Conservation (phyloP, 2,797 vertebrate species). For the Hydrolagus colliei region DNA sequence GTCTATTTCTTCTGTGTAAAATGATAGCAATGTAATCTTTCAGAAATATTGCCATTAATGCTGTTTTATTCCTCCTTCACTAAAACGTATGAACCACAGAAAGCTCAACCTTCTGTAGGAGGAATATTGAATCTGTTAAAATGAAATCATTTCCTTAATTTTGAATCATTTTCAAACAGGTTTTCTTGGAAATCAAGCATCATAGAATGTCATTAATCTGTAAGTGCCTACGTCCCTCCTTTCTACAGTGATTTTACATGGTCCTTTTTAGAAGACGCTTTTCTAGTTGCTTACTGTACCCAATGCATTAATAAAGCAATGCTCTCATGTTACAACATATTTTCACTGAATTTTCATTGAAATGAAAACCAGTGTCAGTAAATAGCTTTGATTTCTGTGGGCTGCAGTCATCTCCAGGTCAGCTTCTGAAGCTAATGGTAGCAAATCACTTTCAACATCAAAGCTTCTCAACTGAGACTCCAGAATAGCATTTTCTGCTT, state of each 20-base stretch:
- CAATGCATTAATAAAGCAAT: background rate
- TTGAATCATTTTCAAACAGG: background rate
- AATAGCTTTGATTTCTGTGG: too few species aligned
- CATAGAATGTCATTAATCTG: background rate
- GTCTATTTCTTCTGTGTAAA: background rate
- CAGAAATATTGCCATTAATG: background rate
- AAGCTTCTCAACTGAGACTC: too few species aligned
- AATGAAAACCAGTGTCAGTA: too few species aligned
- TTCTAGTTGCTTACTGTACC: background rate
- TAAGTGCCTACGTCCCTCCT: background rate
- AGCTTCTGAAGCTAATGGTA: too few species aligned
- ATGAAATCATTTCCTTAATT: background rate
- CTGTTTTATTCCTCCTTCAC: background rate
- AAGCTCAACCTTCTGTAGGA: background rate
- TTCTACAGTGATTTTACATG: background rate
- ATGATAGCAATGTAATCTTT: background rate
- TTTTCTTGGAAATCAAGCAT: background rate
- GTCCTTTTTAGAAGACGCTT: too few species aligned
- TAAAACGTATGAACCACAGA: background rate
- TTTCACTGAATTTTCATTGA: too few species aligned
- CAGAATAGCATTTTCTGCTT: too few species aligned
- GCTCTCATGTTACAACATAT: background rate
- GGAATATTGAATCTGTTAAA: background rate
- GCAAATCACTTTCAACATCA: too few species aligned
- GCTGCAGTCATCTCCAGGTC: too few species aligned